phyloP scores from a whole-genome alignment of 2,113 vertebrate genomes.

The Planiliza haematocheilus region DNA sequence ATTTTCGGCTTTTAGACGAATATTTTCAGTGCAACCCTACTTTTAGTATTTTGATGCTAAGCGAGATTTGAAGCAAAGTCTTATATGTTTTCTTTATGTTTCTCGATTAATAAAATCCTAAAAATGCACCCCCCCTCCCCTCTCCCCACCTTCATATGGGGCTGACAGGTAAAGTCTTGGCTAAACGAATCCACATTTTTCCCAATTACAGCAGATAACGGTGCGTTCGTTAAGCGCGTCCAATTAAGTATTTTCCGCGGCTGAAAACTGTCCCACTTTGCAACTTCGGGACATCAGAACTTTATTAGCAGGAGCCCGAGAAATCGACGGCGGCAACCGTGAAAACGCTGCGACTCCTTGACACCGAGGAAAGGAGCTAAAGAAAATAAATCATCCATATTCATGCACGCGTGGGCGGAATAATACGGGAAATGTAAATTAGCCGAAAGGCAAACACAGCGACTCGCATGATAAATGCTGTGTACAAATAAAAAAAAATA shows the following conservation, averaged over 20 bases:
- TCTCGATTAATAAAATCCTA: too few species aligned
- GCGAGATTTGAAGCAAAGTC: too few species aligned
- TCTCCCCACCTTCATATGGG: too few species aligned
- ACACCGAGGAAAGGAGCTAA: conserved; percentile 16
- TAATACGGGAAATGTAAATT: conserved; percentile 63
- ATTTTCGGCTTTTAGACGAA: too few species aligned
- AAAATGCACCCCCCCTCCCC: too few species aligned
- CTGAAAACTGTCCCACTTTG: conserved; percentile 3
- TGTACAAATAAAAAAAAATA: conserved; percentile 37
- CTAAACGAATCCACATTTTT: neutral
- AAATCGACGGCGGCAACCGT: conserved; percentile 3
- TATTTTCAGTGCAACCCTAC: too few species aligned
- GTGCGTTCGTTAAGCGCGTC: neutral
- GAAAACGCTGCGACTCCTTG: conserved; percentile 28
- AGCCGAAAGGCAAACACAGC: conserved; percentile 57
- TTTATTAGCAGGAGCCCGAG: conserved; percentile 5
- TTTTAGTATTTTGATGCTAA: too few species aligned
- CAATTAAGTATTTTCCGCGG: neutral
- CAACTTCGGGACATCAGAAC: conserved; percentile 18
- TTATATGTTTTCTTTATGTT: too few species aligned
- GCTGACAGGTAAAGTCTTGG: too few species aligned
- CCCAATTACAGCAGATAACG: neutral
- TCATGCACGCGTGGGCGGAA: conserved; percentile 72
- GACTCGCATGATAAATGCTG: conserved; percentile 34
- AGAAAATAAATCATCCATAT: conserved; percentile 65